Evolutionary conservation across 2,113 vertebrate genomes (phyloP).

Genomic region (Leptosomus discolor): DNA sequence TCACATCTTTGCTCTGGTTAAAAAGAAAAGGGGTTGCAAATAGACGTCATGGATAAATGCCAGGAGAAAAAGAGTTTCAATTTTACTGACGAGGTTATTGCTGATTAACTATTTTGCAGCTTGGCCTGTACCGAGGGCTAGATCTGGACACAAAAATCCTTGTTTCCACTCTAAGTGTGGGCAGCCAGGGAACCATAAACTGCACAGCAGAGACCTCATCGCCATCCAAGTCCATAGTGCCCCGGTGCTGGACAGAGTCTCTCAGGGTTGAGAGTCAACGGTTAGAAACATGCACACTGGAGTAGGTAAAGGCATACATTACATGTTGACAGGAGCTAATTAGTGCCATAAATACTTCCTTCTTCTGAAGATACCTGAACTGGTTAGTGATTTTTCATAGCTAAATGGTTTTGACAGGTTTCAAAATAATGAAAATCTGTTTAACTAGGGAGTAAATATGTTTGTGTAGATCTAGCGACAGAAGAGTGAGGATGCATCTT

Average conservation of each 20-base stretch:
- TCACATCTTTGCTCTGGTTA: not conserved
- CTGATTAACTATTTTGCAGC: not conserved
- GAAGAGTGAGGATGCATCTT: not conserved
- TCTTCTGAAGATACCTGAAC: not conserved
- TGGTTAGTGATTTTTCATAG: constrained; percentile 35
- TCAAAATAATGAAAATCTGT: constrained; percentile 5
- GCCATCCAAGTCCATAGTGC: not conserved
- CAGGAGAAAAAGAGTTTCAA: not conserved
- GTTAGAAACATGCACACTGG: not conserved
- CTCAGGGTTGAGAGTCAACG: not conserved
- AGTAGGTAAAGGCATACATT: not conserved
- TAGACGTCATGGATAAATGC: not conserved
- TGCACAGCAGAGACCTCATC: not conserved
- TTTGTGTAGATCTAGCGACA: not conserved
- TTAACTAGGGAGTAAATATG: not conserved
- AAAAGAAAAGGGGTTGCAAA: not conserved
- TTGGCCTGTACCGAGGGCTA: not conserved
- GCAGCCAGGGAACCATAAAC: not conserved
- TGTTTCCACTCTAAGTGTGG: not conserved
- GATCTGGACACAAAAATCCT: not conserved
- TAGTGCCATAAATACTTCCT: constrained; percentile 40
- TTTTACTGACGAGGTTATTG: not conserved
- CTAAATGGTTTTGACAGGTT: constrained; percentile 43
- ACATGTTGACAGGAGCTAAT: constrained; percentile 16
- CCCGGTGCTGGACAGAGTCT: not conserved